Evolutionary conservation across 2,113 vertebrate species (phyloP).

Genomic region (Sapajus apella): DNA sequence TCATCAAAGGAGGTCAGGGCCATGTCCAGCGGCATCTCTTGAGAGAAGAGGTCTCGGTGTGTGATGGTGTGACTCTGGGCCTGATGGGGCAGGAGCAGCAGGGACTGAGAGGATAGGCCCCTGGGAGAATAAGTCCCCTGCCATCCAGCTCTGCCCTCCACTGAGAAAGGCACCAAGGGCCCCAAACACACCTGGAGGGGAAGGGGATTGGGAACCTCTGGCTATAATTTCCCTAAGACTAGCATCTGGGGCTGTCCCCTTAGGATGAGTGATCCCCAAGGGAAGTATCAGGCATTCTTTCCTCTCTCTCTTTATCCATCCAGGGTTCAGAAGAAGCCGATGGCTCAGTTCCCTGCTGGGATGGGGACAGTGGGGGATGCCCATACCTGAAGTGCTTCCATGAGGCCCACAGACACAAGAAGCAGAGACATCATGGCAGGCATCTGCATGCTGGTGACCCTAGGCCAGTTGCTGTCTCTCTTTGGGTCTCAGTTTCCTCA

Average conservation of each 20-base stretch:
- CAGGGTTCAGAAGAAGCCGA: not conserved
- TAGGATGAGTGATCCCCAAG: accelerated
- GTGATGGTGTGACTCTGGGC: not conserved
- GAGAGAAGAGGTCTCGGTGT: not conserved
- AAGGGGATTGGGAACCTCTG: not conserved
- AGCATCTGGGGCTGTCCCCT: not conserved
- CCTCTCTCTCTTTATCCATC: not conserved
- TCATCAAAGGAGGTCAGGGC: constrained; percentile 80
- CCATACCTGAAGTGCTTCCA: constrained; percentile 58
- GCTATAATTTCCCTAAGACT: not conserved
- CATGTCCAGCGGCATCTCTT: constrained; percentile 75
- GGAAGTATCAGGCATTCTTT: not conserved
- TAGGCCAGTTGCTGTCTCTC: constrained; percentile 3
- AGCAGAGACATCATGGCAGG: constrained; percentile 47
- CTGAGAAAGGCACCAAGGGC: not conserved
- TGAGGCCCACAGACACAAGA: constrained; percentile 45
- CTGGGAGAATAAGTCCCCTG: not conserved
- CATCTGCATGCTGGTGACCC: constrained; percentile 39
- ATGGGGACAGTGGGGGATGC: not conserved
- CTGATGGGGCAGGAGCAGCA: not conserved
- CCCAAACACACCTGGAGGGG: not conserved
- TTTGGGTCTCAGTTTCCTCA: constrained; percentile 50
- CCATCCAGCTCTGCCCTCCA: not conserved
- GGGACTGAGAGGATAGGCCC: not conserved
- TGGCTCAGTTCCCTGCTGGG: not conserved